phyloP scores from a whole-genome alignment of 2,113 vertebrate genomes.

The Chloebia gouldiae region DNA sequence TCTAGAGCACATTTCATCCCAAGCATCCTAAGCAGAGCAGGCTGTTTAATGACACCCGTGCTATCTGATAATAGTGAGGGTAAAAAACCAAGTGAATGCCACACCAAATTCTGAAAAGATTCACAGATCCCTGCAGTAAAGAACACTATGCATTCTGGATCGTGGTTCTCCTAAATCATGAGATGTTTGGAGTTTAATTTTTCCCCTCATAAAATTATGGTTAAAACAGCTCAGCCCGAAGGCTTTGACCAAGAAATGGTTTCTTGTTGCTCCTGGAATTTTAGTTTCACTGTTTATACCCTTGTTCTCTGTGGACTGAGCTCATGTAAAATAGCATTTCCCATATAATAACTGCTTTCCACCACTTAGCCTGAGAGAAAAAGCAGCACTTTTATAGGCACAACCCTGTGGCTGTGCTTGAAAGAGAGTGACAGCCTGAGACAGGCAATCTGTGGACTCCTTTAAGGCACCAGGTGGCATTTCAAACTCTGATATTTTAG shows the following conservation, averaged over 20 bases:
- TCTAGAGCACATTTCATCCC: neutral
- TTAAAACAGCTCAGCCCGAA: neutral
- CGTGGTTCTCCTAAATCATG: neutral
- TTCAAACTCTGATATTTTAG: neutral
- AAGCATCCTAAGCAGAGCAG: neutral
- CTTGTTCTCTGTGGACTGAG: neutral
- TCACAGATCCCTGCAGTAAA: neutral
- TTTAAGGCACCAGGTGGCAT: neutral
- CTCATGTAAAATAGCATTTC: neutral
- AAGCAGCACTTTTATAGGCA: neutral
- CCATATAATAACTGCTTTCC: neutral
- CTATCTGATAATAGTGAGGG: neutral
- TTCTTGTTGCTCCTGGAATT: neutral
- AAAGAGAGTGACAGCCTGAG: neutral
- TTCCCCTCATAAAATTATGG: neutral
- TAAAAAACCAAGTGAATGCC: neutral
- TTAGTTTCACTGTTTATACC: neutral
- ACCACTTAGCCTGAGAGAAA: neutral
- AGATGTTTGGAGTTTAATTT: neutral
- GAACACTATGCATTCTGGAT: neutral
- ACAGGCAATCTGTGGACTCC: neutral
- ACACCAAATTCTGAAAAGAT: neutral
- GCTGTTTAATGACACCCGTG: neutral
- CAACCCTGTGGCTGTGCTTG: neutral
- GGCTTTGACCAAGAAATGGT: neutral